Conservation (phyloP, 2,797 vertebrate genomes). For the Pagetopsis macropterus region DNA sequence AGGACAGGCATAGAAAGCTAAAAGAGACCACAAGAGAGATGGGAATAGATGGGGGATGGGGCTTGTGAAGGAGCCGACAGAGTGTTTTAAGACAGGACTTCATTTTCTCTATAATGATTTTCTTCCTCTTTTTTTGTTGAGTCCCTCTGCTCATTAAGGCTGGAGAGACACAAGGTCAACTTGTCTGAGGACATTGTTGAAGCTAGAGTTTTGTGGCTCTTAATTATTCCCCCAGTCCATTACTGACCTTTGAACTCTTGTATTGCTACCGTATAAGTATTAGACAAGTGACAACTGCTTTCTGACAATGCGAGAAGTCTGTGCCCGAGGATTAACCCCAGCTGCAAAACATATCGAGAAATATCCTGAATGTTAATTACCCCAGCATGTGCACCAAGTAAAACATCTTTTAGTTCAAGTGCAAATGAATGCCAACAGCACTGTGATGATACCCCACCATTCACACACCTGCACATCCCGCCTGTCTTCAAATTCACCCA, state of each 20-base stretch:
- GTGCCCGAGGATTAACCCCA: conserved; percentile 53
- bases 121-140: conserved; percentile 25
- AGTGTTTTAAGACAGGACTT: conserved; percentile 47
- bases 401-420: conserved; percentile 35
- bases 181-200: conserved; percentile 56
- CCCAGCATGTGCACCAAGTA: background rate
- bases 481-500: conserved; percentile 31
- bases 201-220: conserved; percentile 47
- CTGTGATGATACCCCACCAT: conserved; percentile 14
- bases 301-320: conserved; percentile 18
- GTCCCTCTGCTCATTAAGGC: conserved; percentile 53
- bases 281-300: conserved; percentile 56
- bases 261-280: conserved; percentile 38
- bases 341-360: conserved; percentile 31
- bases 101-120: conserved; percentile 53
- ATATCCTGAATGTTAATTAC: conserved; percentile 45
- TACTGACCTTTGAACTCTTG: conserved; percentile 64
- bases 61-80: conserved; percentile 12
- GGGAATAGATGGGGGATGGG: conserved; percentile 1
- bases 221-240: conserved; percentile 68
- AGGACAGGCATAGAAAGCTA: conserved; percentile 12
- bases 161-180: conserved; percentile 60
- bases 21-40: conserved; percentile 35
- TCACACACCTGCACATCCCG: conserved; percentile 16
- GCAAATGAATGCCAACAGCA: conserved; percentile 3